A percentile compares a stretch with the other conserved stretches of the same genome.
Evolutionary conservation across 2,797 vertebrate species (phyloP).

Genomic region (Gymnopithys bicolor): DNA sequence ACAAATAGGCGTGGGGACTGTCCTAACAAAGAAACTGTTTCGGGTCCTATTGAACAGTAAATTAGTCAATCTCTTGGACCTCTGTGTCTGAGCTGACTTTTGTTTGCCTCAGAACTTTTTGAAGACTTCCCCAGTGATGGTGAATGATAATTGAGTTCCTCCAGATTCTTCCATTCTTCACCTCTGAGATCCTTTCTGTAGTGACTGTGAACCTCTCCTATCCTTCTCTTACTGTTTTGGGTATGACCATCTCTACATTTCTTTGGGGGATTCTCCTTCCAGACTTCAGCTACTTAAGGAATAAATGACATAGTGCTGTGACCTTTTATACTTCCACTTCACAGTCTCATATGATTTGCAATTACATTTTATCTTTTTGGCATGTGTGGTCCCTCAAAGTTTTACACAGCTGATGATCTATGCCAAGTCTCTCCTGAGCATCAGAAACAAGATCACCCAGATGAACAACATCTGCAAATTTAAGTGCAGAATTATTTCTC

Average conservation of each 20-base stretch:
- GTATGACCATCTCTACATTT: not conserved
- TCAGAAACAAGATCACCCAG: not conserved
- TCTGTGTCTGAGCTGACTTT: not conserved
- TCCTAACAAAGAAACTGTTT: not conserved
- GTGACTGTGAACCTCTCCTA: not conserved
- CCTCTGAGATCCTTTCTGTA: not conserved
- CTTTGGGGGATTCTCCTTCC: slow-evolving; percentile 20
- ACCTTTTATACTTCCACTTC: slow-evolving; percentile 24
- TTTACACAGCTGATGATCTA: not conserved
- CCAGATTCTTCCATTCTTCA: not conserved
- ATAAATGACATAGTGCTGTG: not conserved
- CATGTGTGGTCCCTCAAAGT: not conserved
- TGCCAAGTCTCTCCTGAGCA: not conserved
- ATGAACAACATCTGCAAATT: slow-evolving; percentile 8
- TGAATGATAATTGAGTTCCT: slow-evolving; percentile 24
- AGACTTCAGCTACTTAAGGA: not conserved
- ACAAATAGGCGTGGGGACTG: not conserved
- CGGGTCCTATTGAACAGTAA: not conserved
- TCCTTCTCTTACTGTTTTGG: not conserved
- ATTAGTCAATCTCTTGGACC: not conserved
- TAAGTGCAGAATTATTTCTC: not conserved
- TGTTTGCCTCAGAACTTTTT: not conserved
- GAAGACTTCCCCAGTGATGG: not conserved
- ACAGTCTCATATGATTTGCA: not conserved
- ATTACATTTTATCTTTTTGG: slow-evolving; percentile 24